Base-by-base conservation (phyloP, 2,113 vertebrate species). In the Siniperca chuatsi region DNA sequence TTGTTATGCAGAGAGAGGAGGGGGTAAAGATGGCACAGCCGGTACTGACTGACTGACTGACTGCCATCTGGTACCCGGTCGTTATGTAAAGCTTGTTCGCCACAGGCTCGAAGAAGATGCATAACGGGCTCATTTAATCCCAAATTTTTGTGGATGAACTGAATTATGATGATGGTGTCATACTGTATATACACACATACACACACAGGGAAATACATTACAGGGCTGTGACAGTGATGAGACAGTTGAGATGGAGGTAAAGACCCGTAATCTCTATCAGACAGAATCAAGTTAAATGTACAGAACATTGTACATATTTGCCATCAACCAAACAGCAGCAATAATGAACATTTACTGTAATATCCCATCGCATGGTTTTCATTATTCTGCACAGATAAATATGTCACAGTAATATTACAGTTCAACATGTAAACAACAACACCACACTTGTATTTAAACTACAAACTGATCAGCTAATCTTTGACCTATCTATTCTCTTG, bases 21-120 rank as follows among this genome's bases (percentile, higher is more conserved):
- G 79, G 25, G 67, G 35, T 16, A 62, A 55, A 79, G 58, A 82
- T 85, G 78, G 79, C 86, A 85, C 42, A 64, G 74, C 65, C 76
- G 46, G 70, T 25, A 37, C 78, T 81, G 76, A 72, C 83, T 86
- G 65, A 72, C 83, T 86, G 65, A 81, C 88, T 73, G 83, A 86
- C 86, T 65, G 85, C 94, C 92, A 95, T 95, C 92, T 95, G 94
- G 79, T 87, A 79, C 64, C 21, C 37, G 8, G 54, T 64, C 58
- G 12, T 92, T 89, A 84, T 54, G 64, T 78, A 90, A 90, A 91
- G 68, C 82, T 48, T 15, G n/a, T 77, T 84, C 55, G 8, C 35
- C 35, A 74, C 66, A 79, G 48, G 52, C 76, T 60, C 40, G 0
- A 76, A 65, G 25, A 81, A 82, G 71, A 82, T 71, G 10, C 87